Evolutionary conservation across 2,797 vertebrate genomes (phyloP).

Genomic region (Pangasius mekongensis): DNA sequence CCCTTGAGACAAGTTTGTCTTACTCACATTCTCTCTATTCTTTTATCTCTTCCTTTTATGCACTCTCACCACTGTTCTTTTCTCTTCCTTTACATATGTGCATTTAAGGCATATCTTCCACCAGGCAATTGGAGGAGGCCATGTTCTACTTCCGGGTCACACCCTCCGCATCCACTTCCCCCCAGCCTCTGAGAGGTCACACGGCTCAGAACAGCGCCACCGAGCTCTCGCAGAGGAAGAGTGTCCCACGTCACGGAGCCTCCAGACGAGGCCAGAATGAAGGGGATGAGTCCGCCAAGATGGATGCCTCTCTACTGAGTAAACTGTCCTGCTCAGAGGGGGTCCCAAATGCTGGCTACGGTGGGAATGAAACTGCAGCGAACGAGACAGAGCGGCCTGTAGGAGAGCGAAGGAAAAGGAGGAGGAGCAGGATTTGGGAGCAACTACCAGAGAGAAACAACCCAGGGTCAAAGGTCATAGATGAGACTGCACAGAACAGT

Average conservation of each 20-base stretch:
- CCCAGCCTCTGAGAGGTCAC: slow-evolving; percentile 54
- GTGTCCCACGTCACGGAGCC: slow-evolving; percentile 6
- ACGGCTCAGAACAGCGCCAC: slow-evolving; percentile 43
- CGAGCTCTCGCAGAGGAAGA: slow-evolving; percentile 34
- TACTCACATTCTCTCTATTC: background rate
- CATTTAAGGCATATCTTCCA: slow-evolving; percentile 55
- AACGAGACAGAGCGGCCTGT: slow-evolving; percentile 72
- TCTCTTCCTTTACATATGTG: slow-evolving; percentile 3
- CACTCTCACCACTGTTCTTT: background rate
- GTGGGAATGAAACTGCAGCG: background rate
- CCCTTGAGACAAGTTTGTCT: background rate
- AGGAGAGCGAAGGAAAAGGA: slow-evolving; percentile 65
- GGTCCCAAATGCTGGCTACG: background rate
- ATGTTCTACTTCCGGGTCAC: slow-evolving; percentile 58
- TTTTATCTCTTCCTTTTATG: background rate
- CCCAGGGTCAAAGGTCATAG: slow-evolving; percentile 72
- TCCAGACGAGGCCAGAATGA: slow-evolving; percentile 63
- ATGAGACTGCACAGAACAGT: slow-evolving; percentile 80
- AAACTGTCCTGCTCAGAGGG: slow-evolving; percentile 29
- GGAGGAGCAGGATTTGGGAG: slow-evolving; percentile 74
- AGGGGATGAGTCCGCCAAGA: slow-evolving; percentile 66
- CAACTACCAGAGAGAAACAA: slow-evolving; percentile 71
- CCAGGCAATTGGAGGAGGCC: slow-evolving; percentile 59
- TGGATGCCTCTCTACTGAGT: slow-evolving; percentile 19
- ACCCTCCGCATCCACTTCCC: slow-evolving; percentile 38